Conservation (phyloP, 1,140 invertebrate species). For the Leptinotarsa texana region DNA sequence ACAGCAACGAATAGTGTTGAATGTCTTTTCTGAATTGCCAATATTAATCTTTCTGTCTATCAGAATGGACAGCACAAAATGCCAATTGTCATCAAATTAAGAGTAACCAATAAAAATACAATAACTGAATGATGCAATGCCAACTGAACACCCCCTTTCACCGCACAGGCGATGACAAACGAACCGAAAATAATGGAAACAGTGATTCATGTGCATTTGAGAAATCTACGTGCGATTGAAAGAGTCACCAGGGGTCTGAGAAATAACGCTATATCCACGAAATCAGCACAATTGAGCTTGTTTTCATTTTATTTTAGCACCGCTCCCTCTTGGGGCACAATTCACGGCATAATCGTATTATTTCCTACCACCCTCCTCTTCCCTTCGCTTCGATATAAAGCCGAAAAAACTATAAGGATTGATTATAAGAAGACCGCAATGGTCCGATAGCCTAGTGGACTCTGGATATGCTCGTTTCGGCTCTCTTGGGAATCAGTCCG, state of each 20-base stretch:
- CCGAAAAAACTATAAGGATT: slow-evolving; percentile 45
- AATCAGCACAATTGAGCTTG: slow-evolving; percentile 47
- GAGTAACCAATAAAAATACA: too few relatives aligned
- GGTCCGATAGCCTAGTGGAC: slow-evolving; percentile 17
- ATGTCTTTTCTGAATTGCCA: too few relatives aligned
- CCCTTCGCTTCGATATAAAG: slow-evolving; percentile 29
- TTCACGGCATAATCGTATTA: slow-evolving; percentile 50
- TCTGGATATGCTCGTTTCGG: slow-evolving; percentile 21
- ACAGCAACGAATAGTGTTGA: too few relatives aligned
- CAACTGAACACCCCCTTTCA: background rate
- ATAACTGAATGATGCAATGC: too few relatives aligned
- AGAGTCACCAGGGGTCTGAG: slow-evolving; percentile 37
- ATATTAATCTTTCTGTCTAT: too few relatives aligned
- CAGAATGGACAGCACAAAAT: too few relatives aligned
- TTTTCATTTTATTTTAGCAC: slow-evolving; percentile 51
- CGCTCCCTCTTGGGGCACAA: slow-evolving; percentile 40
- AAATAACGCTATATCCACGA: slow-evolving; percentile 35
- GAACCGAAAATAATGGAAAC: slow-evolving; percentile 17
- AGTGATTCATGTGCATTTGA: slow-evolving; percentile 38
- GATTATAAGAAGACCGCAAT: slow-evolving; percentile 43
- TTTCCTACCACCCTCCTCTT: slow-evolving; percentile 40
- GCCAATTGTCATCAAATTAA: too few relatives aligned
- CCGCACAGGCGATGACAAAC: slow-evolving; percentile 2
- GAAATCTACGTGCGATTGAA: slow-evolving; percentile 40
- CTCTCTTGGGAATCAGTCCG: slow-evolving; percentile 34